These are phyloP conservation scores for Epinephelus moara DNA, from an alignment of 2,113 vertebrate species.

Conservation along the genomic window DNA sequence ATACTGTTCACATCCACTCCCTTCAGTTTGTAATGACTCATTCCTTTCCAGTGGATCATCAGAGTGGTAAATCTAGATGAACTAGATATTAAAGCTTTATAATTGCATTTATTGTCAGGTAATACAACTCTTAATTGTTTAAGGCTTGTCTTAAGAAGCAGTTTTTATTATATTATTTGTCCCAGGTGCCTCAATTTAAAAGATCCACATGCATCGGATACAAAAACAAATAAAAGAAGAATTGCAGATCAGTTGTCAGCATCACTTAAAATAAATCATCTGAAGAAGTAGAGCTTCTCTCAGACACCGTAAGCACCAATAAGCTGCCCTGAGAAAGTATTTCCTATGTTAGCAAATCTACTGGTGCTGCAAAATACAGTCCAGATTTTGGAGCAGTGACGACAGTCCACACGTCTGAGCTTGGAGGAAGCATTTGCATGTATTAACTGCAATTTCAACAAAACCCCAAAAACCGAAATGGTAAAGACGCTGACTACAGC, in stretches of 20 bases:
- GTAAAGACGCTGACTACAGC: constrained; percentile 63
- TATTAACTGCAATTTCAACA: constrained; percentile 50
- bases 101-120: constrained; percentile 9
- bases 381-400: constrained; percentile 21
- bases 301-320: not conserved
- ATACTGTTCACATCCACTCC: constrained; percentile 41
- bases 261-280: not conserved
- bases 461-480: constrained; percentile 43
- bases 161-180: not conserved
- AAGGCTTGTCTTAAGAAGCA: not conserved
- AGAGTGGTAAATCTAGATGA: constrained; percentile 33
- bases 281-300: constrained; percentile 8
- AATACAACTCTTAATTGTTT: not conserved
- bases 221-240: too few species aligned
- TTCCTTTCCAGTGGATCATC: constrained; percentile 26
- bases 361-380: not conserved
- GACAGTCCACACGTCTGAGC: constrained; percentile 17
- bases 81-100: constrained; percentile 18
- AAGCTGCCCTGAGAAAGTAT: constrained; percentile 15
- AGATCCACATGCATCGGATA: too few species aligned
- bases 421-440: constrained; percentile 55
- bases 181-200: not conserved
- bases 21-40: constrained; percentile 18
- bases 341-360: constrained; percentile 5
- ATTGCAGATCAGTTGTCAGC: not conserved